A percentile compares a stretch with the other conserved stretches of the same genome.
These are phyloP conservation scores for Plodia interpunctella DNA, from an alignment of 1,140 invertebrate species.

Conservation along the genomic window DNA sequence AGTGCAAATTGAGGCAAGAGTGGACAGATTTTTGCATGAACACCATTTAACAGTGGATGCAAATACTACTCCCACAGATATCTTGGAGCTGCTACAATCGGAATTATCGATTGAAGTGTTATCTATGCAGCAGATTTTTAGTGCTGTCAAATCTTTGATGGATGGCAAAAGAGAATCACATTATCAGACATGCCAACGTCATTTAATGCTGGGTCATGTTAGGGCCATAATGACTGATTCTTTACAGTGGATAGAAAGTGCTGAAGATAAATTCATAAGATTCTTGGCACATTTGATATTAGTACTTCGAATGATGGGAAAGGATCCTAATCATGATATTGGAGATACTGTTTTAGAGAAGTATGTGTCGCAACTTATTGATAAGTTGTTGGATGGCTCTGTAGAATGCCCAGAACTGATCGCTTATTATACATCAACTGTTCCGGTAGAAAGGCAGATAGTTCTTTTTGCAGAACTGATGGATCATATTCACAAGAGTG, in stretches of 20 bases:
- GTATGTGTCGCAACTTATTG: conserved; percentile 83
- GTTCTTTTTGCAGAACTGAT: conserved; percentile 88
- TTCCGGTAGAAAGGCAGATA: conserved; percentile 85
- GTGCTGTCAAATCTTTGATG: conserved; percentile 68
- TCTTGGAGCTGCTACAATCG: conserved; percentile 89
- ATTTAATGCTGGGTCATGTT: conserved; percentile 68
- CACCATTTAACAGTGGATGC: conserved; percentile 70
- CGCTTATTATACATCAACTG: conserved; percentile 88
- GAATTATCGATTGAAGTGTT: conserved; percentile 76
- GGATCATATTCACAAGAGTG: conserved; percentile 81
- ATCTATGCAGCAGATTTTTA: conserved; percentile 85
- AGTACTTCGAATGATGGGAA: conserved; percentile 87
- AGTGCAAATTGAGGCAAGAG: conserved; percentile 88
- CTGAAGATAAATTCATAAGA: conserved; percentile 81
- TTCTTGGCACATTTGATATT: conserved; percentile 92
- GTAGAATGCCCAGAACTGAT: conserved; percentile 82
- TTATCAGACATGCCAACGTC: conserved; percentile 66
- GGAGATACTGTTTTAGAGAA: conserved; percentile 86
- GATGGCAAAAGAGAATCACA: conserved; percentile 68
- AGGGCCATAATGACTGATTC: conserved; percentile 69
- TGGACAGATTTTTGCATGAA: conserved; percentile 85
- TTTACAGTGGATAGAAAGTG: conserved; percentile 51
- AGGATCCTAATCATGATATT: conserved; percentile 80
- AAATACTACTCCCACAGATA: conserved; percentile 78
- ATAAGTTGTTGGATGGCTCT: conserved; percentile 79